phyloP scores from a whole-genome alignment of 2,888 invertebrate species.

The Dyspetes luteomarginatus region DNA sequence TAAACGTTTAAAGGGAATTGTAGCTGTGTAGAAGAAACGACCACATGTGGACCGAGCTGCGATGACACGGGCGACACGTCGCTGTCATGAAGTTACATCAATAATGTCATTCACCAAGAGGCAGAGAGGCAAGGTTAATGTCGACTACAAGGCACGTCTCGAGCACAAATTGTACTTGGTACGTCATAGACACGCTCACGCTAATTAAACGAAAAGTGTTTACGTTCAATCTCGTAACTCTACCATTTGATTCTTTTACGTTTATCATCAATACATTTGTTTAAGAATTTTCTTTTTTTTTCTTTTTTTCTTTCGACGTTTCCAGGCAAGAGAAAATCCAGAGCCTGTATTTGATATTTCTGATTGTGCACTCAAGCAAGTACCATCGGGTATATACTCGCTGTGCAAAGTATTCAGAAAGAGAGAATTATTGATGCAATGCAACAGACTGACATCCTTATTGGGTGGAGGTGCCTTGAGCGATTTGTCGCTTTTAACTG shows the following conservation, averaged over 20 bases:
- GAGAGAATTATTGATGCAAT: slow-evolving; percentile 87
- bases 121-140: slow-evolving; percentile 79
- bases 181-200: slow-evolving; percentile 69
- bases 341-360: slow-evolving; percentile 92
- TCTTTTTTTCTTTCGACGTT: too few species aligned
- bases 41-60: slow-evolving; percentile 48
- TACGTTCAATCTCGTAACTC: background rate
- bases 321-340: slow-evolving; percentile 90
- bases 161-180: slow-evolving; percentile 87
- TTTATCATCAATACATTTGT: slow-evolving; percentile 31
- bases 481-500: slow-evolving; percentile 88
- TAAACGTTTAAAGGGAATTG: background rate
- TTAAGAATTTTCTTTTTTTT: slow-evolving; percentile 42
- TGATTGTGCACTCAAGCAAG: slow-evolving; percentile 89
- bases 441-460: slow-evolving; percentile 89
- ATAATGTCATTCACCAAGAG: slow-evolving; percentile 80
- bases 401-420: slow-evolving; percentile 93
- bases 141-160: slow-evolving; percentile 86
- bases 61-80: slow-evolving; percentile 64
- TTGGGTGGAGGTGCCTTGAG: slow-evolving; percentile 89
- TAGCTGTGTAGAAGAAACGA: slow-evolving; percentile 2
- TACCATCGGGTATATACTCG: slow-evolving; percentile 91
- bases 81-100: slow-evolving; percentile 75
- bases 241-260: background rate
- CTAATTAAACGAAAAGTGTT: background rate